Percentiles rank a stretch among this genome's conserved stretches.
phyloP scores from a whole-genome alignment of 2,113 vertebrate genomes.

The Geothlypis trichas region DNA sequence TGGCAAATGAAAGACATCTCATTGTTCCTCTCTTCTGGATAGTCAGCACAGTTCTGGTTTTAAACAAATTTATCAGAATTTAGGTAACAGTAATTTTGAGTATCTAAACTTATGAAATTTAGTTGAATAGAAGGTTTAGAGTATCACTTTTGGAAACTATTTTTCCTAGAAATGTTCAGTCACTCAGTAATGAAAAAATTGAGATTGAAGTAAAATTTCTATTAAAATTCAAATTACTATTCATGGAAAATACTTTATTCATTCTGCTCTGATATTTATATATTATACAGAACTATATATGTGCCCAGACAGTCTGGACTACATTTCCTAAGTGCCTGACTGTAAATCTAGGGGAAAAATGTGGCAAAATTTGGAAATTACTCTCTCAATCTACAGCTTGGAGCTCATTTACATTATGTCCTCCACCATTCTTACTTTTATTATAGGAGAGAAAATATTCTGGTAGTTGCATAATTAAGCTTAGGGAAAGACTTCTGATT shows the following conservation, averaged over 20 bases:
- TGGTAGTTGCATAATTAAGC: background rate
- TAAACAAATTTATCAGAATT: background rate
- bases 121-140: background rate
- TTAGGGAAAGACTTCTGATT: background rate
- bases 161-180: background rate
- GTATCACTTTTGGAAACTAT: background rate
- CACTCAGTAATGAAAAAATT: background rate
- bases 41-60: background rate
- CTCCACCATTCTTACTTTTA: background rate
- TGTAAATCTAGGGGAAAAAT: background rate
- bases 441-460: background rate
- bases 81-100: background rate
- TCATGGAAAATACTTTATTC: slow-evolving; percentile 29
- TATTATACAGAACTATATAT: background rate
- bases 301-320: background rate
- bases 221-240: slow-evolving; percentile 36
- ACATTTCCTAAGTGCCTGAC: background rate
- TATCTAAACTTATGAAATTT: background rate
- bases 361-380: background rate
- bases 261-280: slow-evolving; percentile 23
- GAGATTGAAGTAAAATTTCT: background rate
- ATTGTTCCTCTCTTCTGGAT: background rate
- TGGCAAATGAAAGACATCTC: background rate
- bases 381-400: background rate
- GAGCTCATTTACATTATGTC: background rate